These are phyloP conservation scores for Hydrozoanthus tunicans DNA, from an alignment of 64 coral and sea anemone genomes.

Conservation along the genomic window DNA sequence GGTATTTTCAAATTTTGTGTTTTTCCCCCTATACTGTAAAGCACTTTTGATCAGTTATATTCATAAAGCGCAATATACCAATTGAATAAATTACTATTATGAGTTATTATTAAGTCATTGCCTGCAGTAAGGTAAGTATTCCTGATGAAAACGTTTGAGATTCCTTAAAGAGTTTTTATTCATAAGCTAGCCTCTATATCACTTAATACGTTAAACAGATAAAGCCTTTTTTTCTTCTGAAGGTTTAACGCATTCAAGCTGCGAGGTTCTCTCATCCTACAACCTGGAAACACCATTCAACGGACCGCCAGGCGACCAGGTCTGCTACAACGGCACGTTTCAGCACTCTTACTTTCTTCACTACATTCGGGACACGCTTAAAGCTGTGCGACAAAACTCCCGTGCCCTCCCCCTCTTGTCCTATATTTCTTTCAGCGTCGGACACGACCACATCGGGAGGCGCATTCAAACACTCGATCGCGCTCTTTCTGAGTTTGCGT, in stretches of 20 bases:
- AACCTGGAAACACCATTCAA: conserved; percentile 59
- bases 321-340: conserved; percentile 88
- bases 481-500: conserved; percentile 57
- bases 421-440: conserved; percentile 72
- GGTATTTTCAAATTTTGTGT: no score
- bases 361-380: conserved; percentile 66
- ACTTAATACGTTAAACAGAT: no score
- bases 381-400: conserved; percentile 11
- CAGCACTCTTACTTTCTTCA: conserved; percentile 77
- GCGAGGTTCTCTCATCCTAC: conserved; percentile 53
- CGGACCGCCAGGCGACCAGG: conserved; percentile 59
- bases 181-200: no score
- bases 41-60: no score
- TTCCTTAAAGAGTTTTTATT: no score
- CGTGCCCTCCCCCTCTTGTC: conserved; percentile 64
- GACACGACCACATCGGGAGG: conserved; percentile 67
- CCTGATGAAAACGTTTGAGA: no score
- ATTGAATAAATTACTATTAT: no score
- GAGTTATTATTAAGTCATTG: no score
- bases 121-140: no score
- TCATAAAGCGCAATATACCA: no score
- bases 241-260: conserved; percentile 85
- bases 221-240: background rate
- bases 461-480: conserved; percentile 77
- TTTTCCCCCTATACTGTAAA: no score